Evolutionary conservation across 1,140 invertebrate species (phyloP).

Genomic region (Eumaeus atala): DNA sequence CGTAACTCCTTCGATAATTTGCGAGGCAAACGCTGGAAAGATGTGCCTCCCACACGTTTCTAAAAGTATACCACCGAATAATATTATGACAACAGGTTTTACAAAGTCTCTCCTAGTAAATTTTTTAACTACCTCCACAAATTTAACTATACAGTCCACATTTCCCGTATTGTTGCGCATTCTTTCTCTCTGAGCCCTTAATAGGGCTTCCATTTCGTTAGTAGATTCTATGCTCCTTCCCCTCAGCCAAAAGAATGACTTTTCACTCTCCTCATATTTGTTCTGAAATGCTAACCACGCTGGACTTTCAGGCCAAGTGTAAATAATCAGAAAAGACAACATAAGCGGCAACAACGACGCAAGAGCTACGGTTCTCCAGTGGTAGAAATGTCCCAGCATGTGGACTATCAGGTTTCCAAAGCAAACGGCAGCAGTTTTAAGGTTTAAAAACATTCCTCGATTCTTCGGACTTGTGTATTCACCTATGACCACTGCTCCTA

Average conservation of each 20-base stretch:
- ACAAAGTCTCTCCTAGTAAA: conserved; percentile 47
- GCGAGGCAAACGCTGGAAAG: conserved; percentile 49
- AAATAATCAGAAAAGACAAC: conserved; percentile 30
- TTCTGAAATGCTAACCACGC: conserved; percentile 43
- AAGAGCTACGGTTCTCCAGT: conserved; percentile 48
- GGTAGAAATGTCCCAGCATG: conserved; percentile 34
- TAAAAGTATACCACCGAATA: conserved; percentile 32
- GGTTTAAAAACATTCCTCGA: conserved; percentile 51
- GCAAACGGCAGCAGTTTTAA: conserved; percentile 49
- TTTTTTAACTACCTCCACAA: conserved; percentile 37
- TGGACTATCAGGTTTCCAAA: conserved; percentile 43
- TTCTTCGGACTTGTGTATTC: conserved; percentile 50
- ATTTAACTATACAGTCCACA: conserved; percentile 9
- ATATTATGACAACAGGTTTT: conserved; percentile 41
- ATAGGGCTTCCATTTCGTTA: conserved; percentile 38
- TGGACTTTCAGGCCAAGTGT: conserved; percentile 56
- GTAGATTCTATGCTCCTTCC: conserved; percentile 32
- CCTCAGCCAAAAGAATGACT: conserved; percentile 45
- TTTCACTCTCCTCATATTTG: conserved; percentile 37
- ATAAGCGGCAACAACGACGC: conserved; percentile 31
- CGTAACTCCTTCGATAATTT: conserved; percentile 45
- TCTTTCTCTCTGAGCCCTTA: conserved; percentile 39
- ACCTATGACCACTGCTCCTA: conserved; percentile 53
- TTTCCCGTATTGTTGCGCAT: conserved; percentile 8
- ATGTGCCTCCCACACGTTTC: conserved; percentile 50